Conservation (phyloP, 2,888 invertebrate species). For the Xylota sylvarum region DNA sequence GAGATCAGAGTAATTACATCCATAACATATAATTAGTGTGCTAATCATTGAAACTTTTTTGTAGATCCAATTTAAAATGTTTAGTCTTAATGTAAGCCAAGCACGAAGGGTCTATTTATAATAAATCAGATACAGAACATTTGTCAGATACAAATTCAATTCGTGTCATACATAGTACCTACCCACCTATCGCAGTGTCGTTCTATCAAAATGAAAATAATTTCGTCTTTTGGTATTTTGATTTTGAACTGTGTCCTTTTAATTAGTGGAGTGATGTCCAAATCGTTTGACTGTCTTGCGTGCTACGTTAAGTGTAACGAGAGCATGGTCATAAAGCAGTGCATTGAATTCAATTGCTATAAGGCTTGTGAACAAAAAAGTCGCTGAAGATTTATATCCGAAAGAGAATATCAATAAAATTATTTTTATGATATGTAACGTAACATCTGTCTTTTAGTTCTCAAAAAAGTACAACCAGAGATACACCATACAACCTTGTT, state of each 20-base stretch:
- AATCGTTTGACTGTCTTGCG: slow-evolving; percentile 6
- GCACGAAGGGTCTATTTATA: background rate
- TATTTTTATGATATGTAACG: too few species aligned
- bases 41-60: too few species aligned
- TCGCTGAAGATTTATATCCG: too few species aligned
- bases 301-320: slow-evolving; percentile 25
- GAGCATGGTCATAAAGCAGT: background rate
- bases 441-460: too few species aligned
- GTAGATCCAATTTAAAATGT: background rate
- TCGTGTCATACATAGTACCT: too few species aligned
- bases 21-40: too few species aligned
- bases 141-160: too few species aligned
- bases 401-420: too few species aligned
- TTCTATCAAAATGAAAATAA: background rate
- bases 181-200: background rate
- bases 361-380: background rate
- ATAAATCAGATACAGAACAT: too few species aligned
- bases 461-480: too few species aligned
- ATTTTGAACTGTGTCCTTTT: background rate
- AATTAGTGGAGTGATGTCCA: background rate
- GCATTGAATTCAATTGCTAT: slow-evolving; percentile 9
- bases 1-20: background rate
- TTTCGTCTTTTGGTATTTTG: background rate
- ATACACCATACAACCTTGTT: too few species aligned
- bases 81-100: background rate